Evolutionary conservation across 2,797 vertebrate genomes (phyloP).

Genomic region (Synaphobranchus kaupii): DNA sequence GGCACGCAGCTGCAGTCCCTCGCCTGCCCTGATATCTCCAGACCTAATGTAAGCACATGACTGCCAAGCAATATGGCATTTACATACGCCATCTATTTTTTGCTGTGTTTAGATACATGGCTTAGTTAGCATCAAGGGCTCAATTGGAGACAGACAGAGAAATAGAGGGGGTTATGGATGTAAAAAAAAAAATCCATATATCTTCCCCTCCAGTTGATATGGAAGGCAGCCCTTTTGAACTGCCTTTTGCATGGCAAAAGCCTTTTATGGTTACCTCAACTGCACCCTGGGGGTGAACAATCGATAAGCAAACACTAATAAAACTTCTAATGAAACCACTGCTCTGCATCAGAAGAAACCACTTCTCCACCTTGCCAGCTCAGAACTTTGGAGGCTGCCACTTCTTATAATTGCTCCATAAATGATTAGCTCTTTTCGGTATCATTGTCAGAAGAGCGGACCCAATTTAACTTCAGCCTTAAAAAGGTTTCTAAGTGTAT

Average conservation of each 20-base stretch:
- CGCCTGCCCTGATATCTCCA: constrained; percentile 55
- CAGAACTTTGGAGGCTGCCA: neutral
- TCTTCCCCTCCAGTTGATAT: neutral
- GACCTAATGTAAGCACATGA: constrained; percentile 50
- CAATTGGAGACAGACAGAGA: neutral
- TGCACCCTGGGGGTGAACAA: neutral
- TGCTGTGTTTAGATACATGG: neutral
- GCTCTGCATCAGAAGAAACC: neutral
- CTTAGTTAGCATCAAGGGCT: neutral
- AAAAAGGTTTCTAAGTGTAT: neutral
- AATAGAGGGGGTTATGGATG: neutral
- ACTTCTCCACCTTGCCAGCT: neutral
- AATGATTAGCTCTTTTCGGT: neutral
- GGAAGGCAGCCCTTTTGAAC: constrained; percentile 6
- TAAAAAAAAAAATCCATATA: neutral
- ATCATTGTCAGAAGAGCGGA: neutral
- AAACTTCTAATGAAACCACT: neutral
- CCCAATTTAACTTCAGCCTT: neutral
- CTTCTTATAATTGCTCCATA: neutral
- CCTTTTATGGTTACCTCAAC: neutral
- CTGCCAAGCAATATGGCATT: neutral
- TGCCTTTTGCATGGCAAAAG: neutral
- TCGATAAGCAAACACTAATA: constrained; percentile 5
- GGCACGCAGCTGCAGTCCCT: constrained; percentile 66
- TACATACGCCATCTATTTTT: constrained; percentile 22